These are phyloP conservation scores for Platyura marginata DNA, from an alignment of 1,140 invertebrate genomes.

Conservation along the genomic window DNA sequence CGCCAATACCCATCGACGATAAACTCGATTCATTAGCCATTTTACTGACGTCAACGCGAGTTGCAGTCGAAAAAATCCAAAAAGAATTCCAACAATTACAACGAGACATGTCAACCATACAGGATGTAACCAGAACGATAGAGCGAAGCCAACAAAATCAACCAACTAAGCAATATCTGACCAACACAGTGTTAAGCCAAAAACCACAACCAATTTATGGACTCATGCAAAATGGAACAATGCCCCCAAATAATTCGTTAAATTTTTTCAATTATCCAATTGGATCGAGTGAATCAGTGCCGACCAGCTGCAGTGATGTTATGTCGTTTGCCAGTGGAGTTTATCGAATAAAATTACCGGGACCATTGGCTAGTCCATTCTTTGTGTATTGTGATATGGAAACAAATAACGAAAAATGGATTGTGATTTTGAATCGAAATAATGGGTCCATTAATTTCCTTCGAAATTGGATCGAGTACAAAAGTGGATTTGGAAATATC, in stretches of 20 bases:
- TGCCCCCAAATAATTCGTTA: not conserved
- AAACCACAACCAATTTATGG: too few species aligned
- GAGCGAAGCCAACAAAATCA: not conserved
- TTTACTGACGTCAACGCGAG: not conserved
- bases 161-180: not conserved
- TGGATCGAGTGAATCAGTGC: not conserved
- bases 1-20: not conserved
- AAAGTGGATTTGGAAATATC: slow-evolving; percentile 43
- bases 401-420: slow-evolving; percentile 34
- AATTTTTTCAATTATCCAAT: too few species aligned
- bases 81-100: not conserved
- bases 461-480: slow-evolving; percentile 41
- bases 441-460: slow-evolving; percentile 42
- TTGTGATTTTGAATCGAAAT: slow-evolving; percentile 37
- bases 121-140: not conserved
- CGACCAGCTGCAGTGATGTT: slow-evolving; percentile 12
- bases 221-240: too few species aligned
- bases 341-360: slow-evolving; percentile 12
- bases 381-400: slow-evolving; percentile 40
- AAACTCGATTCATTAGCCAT: not conserved
- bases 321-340: slow-evolving; percentile 10
- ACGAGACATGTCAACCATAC: not conserved
- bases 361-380: slow-evolving; percentile 21
- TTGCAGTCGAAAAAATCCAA: not conserved
- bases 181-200: not conserved